phyloP scores from a whole-genome alignment of 2,797 vertebrate species.

The Diceros bicornis region DNA sequence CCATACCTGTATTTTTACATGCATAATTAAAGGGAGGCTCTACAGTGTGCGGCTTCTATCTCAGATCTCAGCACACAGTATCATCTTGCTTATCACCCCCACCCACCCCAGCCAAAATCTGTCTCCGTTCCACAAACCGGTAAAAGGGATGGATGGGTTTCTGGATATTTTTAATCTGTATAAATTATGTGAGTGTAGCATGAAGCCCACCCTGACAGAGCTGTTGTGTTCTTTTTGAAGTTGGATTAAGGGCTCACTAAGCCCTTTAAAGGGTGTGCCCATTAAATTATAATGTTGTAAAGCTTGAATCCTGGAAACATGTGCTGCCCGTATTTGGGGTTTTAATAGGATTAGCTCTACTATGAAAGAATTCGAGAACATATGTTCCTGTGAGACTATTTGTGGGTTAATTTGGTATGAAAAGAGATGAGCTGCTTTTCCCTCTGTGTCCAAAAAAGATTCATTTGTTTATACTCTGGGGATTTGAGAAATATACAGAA shows the following conservation, averaged over 20 bases:
- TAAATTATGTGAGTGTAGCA: conserved; percentile 73
- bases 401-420: conserved; percentile 54
- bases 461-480: neutral
- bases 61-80: neutral
- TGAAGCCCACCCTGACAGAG: conserved; percentile 75
- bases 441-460: neutral
- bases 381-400: conserved; percentile 52
- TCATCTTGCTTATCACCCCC: neutral
- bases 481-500: conserved; percentile 13
- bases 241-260: conserved; percentile 70
- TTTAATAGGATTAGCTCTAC: conserved; percentile 75
- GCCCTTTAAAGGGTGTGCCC: conserved; percentile 50
- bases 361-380: conserved; percentile 67
- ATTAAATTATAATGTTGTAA: conserved; percentile 74
- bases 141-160: conserved; percentile 76
- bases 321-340: conserved; percentile 66
- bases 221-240: conserved; percentile 74
- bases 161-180: conserved; percentile 78
- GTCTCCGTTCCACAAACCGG: conserved; percentile 68
- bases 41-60: neutral
- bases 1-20: neutral
- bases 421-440: conserved; percentile 54
- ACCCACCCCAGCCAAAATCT: neutral
- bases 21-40: neutral
- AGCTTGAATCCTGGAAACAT: conserved; percentile 71